These are phyloP conservation scores for Nycticebus coucang DNA, from an alignment of 2,113 vertebrate genomes.

Conservation along the genomic window DNA sequence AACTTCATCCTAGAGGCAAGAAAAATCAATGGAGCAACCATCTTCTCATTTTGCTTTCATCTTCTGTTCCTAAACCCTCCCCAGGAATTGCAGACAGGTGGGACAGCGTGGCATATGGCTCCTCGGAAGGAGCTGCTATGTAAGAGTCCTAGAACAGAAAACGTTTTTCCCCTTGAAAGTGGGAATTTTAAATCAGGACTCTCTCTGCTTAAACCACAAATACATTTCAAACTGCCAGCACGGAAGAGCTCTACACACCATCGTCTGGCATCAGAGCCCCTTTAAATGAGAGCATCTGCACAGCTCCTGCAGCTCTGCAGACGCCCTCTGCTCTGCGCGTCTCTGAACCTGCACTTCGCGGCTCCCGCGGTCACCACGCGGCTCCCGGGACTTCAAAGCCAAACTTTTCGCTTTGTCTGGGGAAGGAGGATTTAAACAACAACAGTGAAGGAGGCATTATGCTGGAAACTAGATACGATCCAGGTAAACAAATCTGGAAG, in stretches of 20 bases:
- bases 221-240: constrained; percentile 37
- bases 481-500: constrained; percentile 73
- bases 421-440: constrained; percentile 67
- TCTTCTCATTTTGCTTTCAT: background rate
- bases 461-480: constrained; percentile 55
- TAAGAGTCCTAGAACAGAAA: background rate
- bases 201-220: constrained; percentile 55
- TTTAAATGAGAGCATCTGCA: constrained; percentile 81
- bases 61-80: background rate
- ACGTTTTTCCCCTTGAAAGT: background rate
- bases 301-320: constrained; percentile 69
- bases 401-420: constrained; percentile 73
- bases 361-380: constrained; percentile 71
- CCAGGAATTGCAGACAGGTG: background rate
- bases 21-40: background rate
- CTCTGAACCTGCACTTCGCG: constrained; percentile 7
- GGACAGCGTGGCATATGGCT: background rate
- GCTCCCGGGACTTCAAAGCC: constrained; percentile 82
- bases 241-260: constrained; percentile 68
- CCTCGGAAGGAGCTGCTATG: background rate
- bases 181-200: constrained; percentile 46
- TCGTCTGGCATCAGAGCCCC: constrained; percentile 68
- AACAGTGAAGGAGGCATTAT: constrained; percentile 50
- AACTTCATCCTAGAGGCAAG: background rate
- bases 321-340: constrained; percentile 80